Conservation (phyloP, 2,113 vertebrate genomes). For the Probosciger aterrimus region DNA sequence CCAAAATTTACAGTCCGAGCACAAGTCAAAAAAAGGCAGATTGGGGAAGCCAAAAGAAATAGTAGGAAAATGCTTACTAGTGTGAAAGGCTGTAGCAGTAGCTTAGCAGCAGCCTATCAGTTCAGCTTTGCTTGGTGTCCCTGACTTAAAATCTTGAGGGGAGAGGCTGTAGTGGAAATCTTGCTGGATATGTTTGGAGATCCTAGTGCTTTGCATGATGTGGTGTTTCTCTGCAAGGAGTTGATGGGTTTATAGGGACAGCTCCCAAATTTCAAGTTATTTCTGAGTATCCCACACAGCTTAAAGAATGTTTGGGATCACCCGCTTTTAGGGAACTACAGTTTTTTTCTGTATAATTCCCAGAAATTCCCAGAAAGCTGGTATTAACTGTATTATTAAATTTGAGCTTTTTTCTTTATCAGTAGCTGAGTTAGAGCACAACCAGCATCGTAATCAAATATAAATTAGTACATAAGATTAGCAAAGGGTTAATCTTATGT, state of each 20-base stretch:
- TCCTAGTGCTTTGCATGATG: background rate
- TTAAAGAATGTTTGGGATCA: background rate
- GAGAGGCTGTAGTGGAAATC: background rate
- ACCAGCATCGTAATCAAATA: background rate
- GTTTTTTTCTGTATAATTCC: background rate
- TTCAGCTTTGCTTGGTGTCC: background rate
- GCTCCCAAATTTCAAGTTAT: background rate
- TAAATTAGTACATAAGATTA: background rate
- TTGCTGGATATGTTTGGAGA: background rate
- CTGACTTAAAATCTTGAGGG: background rate
- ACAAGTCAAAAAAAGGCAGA: background rate
- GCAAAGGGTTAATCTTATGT: background rate
- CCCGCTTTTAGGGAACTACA: background rate
- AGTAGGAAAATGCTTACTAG: background rate
- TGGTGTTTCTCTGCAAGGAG: background rate
- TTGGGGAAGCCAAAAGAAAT: background rate
- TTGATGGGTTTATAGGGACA: background rate
- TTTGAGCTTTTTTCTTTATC: background rate
- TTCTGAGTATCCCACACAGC: background rate
- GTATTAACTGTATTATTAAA: background rate
- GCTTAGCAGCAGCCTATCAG: background rate
- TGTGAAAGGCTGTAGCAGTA: background rate
- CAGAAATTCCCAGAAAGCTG: background rate
- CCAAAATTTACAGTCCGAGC: background rate
- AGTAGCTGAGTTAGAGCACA: background rate